Evolutionary conservation across 2,113 vertebrate genomes (phyloP).

Genomic region (Gymnorhina tibicen): DNA sequence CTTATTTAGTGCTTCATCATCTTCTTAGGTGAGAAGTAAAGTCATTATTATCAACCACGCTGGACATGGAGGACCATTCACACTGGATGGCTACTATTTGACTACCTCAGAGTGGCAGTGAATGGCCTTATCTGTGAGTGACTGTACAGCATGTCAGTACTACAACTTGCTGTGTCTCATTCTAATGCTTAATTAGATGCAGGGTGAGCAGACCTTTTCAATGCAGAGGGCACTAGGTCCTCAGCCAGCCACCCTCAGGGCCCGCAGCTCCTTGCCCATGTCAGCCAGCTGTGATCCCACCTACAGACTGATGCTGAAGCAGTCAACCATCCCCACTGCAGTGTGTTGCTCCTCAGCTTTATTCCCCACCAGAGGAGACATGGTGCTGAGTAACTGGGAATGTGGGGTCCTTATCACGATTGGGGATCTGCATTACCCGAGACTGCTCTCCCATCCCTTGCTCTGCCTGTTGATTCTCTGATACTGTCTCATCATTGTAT

Average conservation of each 20-base stretch:
- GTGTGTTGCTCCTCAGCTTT: not conserved
- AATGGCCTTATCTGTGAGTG: not conserved
- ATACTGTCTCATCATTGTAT: not conserved
- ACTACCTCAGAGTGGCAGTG: not conserved
- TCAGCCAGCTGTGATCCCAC: not conserved
- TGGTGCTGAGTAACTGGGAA: not conserved
- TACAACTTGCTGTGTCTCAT: not conserved
- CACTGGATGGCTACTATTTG: not conserved
- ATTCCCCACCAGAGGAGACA: not conserved
- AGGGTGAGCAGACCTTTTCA: not conserved
- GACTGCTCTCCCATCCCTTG: not conserved
- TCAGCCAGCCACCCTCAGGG: not conserved
- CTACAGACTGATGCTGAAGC: not conserved
- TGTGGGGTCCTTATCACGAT: not conserved
- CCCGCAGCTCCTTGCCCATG: not conserved
- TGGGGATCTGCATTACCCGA: not conserved
- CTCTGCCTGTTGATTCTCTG: not conserved
- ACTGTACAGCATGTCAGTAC: not conserved
- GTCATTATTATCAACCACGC: not conserved
- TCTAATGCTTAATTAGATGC: not conserved
- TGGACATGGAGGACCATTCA: not conserved
- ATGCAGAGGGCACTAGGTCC: not conserved
- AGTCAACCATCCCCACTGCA: not conserved
- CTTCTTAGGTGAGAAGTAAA: not conserved
- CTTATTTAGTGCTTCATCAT: not conserved